phyloP scores from a whole-genome alignment of 2,113 vertebrate species.

The Silurus glanis region DNA sequence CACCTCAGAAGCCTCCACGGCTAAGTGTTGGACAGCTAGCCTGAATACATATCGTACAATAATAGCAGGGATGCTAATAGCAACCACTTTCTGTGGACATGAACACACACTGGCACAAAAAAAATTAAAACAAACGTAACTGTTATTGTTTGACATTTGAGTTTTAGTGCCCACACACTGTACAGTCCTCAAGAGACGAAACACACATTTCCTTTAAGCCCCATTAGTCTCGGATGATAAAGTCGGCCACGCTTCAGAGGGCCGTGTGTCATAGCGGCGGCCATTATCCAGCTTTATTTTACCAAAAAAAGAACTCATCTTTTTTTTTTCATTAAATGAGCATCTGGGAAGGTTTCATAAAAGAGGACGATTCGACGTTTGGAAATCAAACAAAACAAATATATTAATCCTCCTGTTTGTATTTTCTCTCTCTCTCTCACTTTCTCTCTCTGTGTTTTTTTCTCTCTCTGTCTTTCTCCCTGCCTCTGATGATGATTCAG shows the following conservation, averaged over 20 bases:
- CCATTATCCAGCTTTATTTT: constrained; percentile 5
- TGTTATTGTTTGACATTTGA: background rate
- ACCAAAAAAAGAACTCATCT: background rate
- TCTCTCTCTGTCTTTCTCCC: background rate
- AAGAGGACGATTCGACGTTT: background rate
- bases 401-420: background rate
- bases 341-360: background rate
- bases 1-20: no score
- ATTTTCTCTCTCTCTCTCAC: background rate
- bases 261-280: background rate
- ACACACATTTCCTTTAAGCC: constrained; percentile 25
- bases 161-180: background rate
- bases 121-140: background rate
- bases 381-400: background rate
- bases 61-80: background rate
- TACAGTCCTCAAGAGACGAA: constrained; percentile 12
- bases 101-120: background rate
- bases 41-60: background rate
- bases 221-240: constrained; percentile 31
- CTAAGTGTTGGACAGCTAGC: background rate
- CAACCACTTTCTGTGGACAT: background rate
- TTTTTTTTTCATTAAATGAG: background rate
- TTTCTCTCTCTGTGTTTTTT: background rate
- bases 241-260: constrained; percentile 8
- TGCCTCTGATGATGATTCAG: background rate